Conservation (phyloP, 2,113 vertebrate species). For the Siniperca knerii region DNA sequence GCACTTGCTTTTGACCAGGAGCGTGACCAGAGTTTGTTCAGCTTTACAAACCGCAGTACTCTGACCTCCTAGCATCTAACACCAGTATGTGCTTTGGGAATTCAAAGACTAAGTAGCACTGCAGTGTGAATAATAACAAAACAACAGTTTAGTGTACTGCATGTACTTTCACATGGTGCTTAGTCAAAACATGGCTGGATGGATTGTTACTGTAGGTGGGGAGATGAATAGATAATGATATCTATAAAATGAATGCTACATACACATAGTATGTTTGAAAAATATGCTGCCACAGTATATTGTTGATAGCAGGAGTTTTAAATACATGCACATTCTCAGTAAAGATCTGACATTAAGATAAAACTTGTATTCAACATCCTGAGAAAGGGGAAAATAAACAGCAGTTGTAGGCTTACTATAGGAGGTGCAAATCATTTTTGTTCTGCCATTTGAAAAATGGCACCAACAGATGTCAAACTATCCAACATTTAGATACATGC, state of each 20-base stretch:
- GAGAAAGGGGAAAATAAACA: not conserved
- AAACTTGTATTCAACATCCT: not conserved
- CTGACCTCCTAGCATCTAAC: not conserved
- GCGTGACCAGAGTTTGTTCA: not conserved
- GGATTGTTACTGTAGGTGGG: not conserved
- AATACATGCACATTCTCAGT: not conserved
- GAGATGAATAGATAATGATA: not conserved
- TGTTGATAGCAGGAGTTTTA: not conserved
- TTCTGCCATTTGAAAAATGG: not conserved
- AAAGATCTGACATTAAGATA: not conserved
- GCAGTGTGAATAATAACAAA: slow-evolving; percentile 7
- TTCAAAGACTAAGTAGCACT: not conserved
- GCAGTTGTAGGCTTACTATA: not conserved
- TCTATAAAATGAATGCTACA: not conserved
- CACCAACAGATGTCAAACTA: not conserved
- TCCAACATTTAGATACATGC: not conserved
- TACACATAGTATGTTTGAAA: not conserved
- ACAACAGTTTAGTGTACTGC: not conserved
- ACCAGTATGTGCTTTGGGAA: slow-evolving; percentile 1
- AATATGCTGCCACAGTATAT: not conserved
- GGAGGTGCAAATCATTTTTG: not conserved
- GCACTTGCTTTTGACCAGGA: not conserved
- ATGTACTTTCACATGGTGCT: not conserved
- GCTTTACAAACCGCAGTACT: not conserved
- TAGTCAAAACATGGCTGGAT: not conserved